These are phyloP conservation scores for Pyrocephalus nanus DNA, from an alignment of 2,797 vertebrate genomes.

Conservation along the genomic window DNA sequence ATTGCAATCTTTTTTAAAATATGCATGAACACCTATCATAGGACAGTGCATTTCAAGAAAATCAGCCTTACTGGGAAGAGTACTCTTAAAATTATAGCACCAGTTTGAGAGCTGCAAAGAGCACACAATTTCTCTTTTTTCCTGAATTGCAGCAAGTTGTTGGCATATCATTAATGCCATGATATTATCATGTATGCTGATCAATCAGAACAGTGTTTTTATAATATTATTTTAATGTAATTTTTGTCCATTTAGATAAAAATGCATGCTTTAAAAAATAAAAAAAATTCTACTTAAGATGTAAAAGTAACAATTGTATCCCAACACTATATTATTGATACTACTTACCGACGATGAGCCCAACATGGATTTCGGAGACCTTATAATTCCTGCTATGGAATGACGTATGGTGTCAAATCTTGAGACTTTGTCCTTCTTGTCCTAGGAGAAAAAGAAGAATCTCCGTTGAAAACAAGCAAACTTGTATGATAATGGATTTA, in stretches of 20 bases:
- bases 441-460: constrained; percentile 75
- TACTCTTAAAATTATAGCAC: not conserved
- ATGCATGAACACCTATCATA: not conserved
- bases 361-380: constrained; percentile 89
- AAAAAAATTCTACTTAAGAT: not conserved
- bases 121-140: not conserved
- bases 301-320: not conserved
- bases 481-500: not conserved
- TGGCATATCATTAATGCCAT: not conserved
- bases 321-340: not conserved
- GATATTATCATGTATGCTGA: not conserved
- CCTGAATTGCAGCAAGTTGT: not conserved
- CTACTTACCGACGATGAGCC: constrained; percentile 89
- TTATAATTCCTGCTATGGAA: constrained; percentile 94
- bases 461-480: not conserved
- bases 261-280: not conserved
- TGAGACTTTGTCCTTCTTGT: constrained; percentile 91
- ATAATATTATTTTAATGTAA: not conserved
- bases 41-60: not conserved
- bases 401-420: constrained; percentile 95
- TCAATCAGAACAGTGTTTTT: not conserved
- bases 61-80: not conserved
- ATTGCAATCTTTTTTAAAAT: not conserved
- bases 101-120: not conserved
- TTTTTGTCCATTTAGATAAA: not conserved